Evolutionary conservation across 2,797 vertebrate species (phyloP).

Genomic region (Anisognathus igniventris): DNA sequence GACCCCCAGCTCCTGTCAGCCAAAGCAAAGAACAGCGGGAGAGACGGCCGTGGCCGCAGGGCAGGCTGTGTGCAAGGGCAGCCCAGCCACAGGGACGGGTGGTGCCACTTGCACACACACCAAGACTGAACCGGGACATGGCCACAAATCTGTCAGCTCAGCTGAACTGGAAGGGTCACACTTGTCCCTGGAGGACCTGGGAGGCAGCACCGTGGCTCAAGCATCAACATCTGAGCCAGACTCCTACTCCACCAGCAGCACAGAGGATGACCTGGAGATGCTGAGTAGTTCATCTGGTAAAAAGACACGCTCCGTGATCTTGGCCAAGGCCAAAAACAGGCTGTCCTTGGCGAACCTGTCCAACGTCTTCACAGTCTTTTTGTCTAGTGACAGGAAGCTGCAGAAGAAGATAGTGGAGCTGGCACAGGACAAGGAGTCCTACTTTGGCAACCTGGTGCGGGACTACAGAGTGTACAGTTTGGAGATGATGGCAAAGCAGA

Average conservation of each 20-base stretch:
- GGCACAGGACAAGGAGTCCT: slow-evolving; percentile 86
- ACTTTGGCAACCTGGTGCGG: slow-evolving; percentile 91
- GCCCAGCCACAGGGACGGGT: background rate
- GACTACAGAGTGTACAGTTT: slow-evolving; percentile 91
- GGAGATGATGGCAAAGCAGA: slow-evolving; percentile 90
- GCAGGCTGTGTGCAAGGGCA: background rate
- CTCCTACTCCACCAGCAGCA: slow-evolving; percentile 91
- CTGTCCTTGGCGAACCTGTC: slow-evolving; percentile 82
- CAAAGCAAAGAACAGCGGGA: background rate
- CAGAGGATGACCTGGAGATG: slow-evolving; percentile 87
- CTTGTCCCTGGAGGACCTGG: slow-evolving; percentile 80
- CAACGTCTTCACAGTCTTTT: slow-evolving; percentile 86
- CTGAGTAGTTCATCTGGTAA: slow-evolving; percentile 62
- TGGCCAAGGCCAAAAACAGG: slow-evolving; percentile 86
- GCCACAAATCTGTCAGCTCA: background rate
- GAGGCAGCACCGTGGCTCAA: slow-evolving; percentile 51
- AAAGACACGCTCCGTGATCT: slow-evolving; percentile 83
- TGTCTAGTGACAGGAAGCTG: slow-evolving; percentile 87
- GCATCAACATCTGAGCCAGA: slow-evolving; percentile 76
- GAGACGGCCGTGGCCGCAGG: accelerated
- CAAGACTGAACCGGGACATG: background rate
- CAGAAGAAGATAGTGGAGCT: slow-evolving; percentile 90
- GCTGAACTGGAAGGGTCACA: slow-evolving; percentile 64
- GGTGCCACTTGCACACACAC: background rate
- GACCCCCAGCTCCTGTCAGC: background rate